Percentiles rank a stretch among this genome's conserved stretches.
Conservation (phyloP, 2,113 vertebrate species). For the Lepus timidus region DNA sequence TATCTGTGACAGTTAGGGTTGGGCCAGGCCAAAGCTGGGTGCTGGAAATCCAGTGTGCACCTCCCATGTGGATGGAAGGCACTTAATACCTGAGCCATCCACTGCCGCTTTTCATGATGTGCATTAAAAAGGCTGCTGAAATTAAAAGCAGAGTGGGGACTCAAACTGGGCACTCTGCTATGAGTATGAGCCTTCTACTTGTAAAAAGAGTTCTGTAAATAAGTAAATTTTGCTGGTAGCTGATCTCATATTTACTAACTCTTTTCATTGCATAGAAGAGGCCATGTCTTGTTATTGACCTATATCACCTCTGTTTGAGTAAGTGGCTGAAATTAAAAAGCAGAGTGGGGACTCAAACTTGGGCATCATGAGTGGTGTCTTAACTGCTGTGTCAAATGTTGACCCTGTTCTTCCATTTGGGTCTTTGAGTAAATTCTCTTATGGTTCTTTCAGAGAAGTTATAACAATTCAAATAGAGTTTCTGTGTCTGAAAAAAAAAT, state of each 20-base stretch:
- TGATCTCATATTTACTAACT: no score
- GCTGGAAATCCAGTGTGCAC: no score
- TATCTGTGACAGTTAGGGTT: no score
- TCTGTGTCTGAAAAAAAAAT: neutral
- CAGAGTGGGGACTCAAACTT: no score
- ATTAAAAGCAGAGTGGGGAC: no score
- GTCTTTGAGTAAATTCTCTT: neutral
- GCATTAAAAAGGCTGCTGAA: no score
- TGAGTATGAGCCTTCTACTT: neutral
- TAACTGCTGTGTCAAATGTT: neutral
- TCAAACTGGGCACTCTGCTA: no score
- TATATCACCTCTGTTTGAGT: neutral
- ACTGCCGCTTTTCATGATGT: no score
- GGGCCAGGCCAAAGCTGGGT: no score
- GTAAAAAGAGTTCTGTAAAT: neutral
- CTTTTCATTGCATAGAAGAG: neutral
- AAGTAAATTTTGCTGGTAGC: no score
- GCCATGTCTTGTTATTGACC: neutral
- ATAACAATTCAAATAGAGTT: neutral
- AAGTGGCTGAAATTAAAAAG: neutral
- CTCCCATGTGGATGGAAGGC: neutral
- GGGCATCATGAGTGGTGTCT: no score
- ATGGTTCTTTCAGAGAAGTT: neutral
- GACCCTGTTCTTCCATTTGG: neutral
- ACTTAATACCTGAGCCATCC: no score